Evolutionary conservation across 2,888 invertebrate genomes (phyloP), one percentile per base, ranked within the genome.

Genomic region (Cheilosia pagana): DNA sequence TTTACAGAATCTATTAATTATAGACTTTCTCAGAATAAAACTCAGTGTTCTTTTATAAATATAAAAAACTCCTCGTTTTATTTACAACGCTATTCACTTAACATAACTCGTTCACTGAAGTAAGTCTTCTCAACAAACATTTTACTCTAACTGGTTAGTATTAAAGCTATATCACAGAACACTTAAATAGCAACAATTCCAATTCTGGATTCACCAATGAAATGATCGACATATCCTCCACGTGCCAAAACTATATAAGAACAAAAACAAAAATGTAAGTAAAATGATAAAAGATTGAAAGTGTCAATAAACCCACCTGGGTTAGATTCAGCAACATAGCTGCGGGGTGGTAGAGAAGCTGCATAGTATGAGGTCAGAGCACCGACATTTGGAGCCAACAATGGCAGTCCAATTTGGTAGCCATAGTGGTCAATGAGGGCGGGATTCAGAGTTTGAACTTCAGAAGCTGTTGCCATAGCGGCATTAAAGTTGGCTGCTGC

Each of bases 311-410:
- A 90, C 90, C 81, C 57, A 91, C 90, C 89, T 87, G 91, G 89
- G 87, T 91, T 90, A 70, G 90, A 89, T 71, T 89, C 86, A 39
- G 89, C 91, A 50, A 91, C 89, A 79, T 89, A 90, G 55, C 89
- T 89, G 23, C 91, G 91, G 65, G 91, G 88, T 21, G 90, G 90
- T 86, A 91, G 75, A 7, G 90, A 86, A 60, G 91, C 91, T n/a
- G 89, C 89, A 62, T 89, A 89, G 25, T 90, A 87, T 21, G 65
- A 75, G 63, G 90, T 89, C 87, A 90, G 79, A 5, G 88, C 87
- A 3, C 90, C 91, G 35, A 88, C 88, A 2, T 88, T 70, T 59
- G 87, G 88, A 52, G 82, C 87, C 85, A 91, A 86, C 16, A 90
- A 87, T 43, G 90, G 90, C 6, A 55, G 57, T 74, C 90, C 90